phyloP scores from a whole-genome alignment of 1,140 invertebrate species.

The Bilobella aurantiaca region DNA sequence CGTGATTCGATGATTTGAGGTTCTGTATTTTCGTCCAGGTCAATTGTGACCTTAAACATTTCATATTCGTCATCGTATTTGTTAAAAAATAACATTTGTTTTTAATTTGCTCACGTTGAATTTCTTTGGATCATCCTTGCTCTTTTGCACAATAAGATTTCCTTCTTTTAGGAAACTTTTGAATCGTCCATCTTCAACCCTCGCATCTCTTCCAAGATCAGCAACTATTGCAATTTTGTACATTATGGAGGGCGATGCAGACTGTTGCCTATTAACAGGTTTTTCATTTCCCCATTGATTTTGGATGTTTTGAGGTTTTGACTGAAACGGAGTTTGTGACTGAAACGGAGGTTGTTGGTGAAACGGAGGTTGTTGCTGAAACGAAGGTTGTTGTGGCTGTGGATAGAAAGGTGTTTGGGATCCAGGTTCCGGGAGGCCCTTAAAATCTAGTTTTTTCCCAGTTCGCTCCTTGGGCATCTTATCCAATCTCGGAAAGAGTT shows the following conservation, averaged over 20 bases:
- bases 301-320: no score
- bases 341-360: background rate
- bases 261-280: background rate
- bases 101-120: background rate
- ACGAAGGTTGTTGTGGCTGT: background rate
- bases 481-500: background rate
- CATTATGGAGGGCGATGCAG: slow-evolving; percentile 13
- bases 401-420: background rate
- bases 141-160: background rate
- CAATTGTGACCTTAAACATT: slow-evolving; percentile 40
- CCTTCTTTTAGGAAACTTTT: background rate
- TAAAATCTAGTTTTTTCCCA: background rate
- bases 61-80: background rate
- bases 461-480: background rate
- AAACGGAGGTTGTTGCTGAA: background rate
- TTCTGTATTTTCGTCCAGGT: slow-evolving; percentile 51
- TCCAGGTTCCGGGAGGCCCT: background rate
- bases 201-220: slow-evolving; percentile 4
- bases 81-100: background rate
- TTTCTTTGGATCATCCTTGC: background rate
- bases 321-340: background rate
- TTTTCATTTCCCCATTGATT: background rate
- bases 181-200: background rate
- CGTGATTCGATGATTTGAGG: slow-evolving; percentile 54
- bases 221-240: slow-evolving; percentile 18